Evolutionary conservation across 2,113 vertebrate genomes (phyloP), one percentile per base, ranked within the genome.

Genomic region (Trichomycterus rosablanca): DNA sequence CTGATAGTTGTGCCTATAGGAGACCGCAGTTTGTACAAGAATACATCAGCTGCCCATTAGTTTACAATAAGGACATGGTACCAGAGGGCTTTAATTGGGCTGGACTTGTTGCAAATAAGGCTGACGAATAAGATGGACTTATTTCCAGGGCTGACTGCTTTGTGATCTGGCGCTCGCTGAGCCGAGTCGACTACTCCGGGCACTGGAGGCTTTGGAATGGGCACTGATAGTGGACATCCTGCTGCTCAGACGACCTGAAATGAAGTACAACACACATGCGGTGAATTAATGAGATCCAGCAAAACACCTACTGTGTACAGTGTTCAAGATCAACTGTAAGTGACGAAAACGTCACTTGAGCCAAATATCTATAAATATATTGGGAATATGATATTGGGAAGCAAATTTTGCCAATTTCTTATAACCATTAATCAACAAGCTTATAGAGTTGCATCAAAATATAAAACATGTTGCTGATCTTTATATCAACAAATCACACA

Each of bases 131-230:
- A 20, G 26, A 28, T 6, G 14, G 22, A 12, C 23, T 75, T 66
- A 97, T 85, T 93, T 97, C 94, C 93, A 97, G 0, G 92, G 91
- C 61, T 85, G 85, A 59, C 85, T 85, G 78, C 84, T 81, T 52
- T 81, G 72, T 0, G 78, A 74, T 6, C 81, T 78, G 63, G 77
- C 66, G 35, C 71, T 54, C 1, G 60, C 5, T 0, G 84, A 81
- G n/a, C 74, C 67, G 43, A 78, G 78, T 53, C 63, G 67, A 65
- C 85, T 83, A 63, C 84, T 83, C 51, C 76, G 82, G 1, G 18
- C 1, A 0, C 81, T 74, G 0, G 81, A 61, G 0, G 64, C 70
- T 35, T 83, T 90, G 26, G 86, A 86, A 7, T 71, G 75, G n/a
- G 59, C 35, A 15, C 77, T 90, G 73, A 82, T 64, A 2, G 81